Percentiles rank a stretch among this genome's conserved stretches.
Evolutionary conservation across 1,140 invertebrate genomes (phyloP).

Genomic region (Metaphire vulgaris): DNA sequence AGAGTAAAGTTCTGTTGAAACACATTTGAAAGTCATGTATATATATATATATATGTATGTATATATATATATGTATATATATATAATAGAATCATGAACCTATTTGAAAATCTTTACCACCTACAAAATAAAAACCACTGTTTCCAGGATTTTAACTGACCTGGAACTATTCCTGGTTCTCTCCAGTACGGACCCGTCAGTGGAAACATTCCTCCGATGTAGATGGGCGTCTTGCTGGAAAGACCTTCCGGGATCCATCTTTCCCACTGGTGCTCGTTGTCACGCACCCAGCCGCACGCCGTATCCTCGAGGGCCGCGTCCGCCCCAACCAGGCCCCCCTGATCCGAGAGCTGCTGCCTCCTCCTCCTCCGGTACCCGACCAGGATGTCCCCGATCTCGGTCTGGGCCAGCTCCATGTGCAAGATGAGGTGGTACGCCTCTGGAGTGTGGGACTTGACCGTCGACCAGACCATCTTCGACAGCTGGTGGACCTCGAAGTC

Average conservation of each 20-base stretch:
- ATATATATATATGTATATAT: too few species aligned
- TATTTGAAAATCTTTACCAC: too few species aligned
- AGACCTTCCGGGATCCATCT: slow-evolving; percentile 57
- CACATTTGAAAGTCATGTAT: too few species aligned
- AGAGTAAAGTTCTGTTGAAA: too few species aligned
- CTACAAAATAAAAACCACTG: too few species aligned
- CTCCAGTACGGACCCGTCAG: slow-evolving; percentile 57
- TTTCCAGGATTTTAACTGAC: too few species aligned
- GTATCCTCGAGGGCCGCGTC: slow-evolving; percentile 41
- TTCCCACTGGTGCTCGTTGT: slow-evolving; percentile 55
- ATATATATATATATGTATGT: too few species aligned
- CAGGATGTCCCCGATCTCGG: slow-evolving; percentile 36
- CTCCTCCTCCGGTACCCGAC: background rate
- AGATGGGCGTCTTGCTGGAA: slow-evolving; percentile 55
- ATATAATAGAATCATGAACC: too few species aligned
- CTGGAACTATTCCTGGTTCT: slow-evolving; percentile 57
- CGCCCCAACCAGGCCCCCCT: too few species aligned
- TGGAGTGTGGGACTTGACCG: slow-evolving; percentile 51
- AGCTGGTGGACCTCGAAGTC: slow-evolving; percentile 55
- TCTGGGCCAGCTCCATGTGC: slow-evolving; percentile 56
- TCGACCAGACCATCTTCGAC: slow-evolving; percentile 62
- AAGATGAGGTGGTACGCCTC: slow-evolving; percentile 55
- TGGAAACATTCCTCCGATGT: slow-evolving; percentile 73
- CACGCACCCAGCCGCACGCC: slow-evolving; percentile 65
- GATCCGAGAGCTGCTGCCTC: too few species aligned